phyloP scores from a whole-genome alignment of 2,888 invertebrate genomes.

The Lochmaea capreae region DNA sequence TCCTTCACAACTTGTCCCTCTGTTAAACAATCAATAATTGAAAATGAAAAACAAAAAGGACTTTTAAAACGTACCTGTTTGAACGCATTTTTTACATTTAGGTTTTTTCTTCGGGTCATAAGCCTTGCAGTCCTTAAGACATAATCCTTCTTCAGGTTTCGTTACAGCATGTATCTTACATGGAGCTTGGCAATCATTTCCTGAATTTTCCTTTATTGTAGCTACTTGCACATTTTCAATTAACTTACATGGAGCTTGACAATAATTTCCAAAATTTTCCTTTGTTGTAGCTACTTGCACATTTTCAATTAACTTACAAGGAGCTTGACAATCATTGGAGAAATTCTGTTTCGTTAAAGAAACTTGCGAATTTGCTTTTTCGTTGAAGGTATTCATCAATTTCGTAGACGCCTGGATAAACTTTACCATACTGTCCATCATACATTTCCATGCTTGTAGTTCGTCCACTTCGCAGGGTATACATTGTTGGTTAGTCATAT shows the following conservation, averaged over 20 bases:
- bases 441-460: constrained; percentile 49
- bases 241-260: neutral
- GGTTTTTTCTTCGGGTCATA: constrained; percentile 22
- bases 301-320: constrained; percentile 7
- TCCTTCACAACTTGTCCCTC: neutral
- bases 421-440: constrained; percentile 53
- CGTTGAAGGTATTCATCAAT: constrained; percentile 49
- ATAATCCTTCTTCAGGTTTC: neutral
- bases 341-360: neutral
- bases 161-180: too few species aligned
- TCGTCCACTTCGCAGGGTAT: constrained; percentile 42
- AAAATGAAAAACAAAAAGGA: neutral
- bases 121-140: neutral
- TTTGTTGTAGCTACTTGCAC: neutral
- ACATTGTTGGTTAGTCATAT: neutral
- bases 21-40: neutral
- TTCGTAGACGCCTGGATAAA: constrained; percentile 51
- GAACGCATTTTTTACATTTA: constrained; percentile 12
- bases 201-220: neutral
- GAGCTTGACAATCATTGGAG: neutral
- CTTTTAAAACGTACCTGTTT: neutral
- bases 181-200: neutral
- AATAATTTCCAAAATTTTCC: neutral
- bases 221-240: constrained; percentile 6
- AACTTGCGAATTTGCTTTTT: constrained; percentile 22